Conservation (phyloP, 2,113 vertebrate genomes). For the Chionomys nivalis region DNA sequence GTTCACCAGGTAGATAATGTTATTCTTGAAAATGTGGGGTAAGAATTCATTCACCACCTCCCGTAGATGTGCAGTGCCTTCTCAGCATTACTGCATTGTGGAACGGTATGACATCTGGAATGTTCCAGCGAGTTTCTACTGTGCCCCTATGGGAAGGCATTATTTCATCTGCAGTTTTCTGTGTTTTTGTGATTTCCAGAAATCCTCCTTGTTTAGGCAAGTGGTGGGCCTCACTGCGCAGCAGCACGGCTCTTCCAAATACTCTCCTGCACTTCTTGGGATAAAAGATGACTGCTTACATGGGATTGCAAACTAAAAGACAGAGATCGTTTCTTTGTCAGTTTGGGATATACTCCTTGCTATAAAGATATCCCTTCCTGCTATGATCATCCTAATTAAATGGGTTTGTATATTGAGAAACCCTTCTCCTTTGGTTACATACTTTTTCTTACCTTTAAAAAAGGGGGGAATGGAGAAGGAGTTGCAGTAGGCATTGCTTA, state of each 20-base stretch:
- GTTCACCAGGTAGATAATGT: background rate
- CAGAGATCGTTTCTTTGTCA: background rate
- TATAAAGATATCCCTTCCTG: background rate
- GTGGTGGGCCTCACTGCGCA: too few species aligned
- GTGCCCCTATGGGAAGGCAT: too few species aligned
- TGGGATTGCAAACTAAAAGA: background rate
- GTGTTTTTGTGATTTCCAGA: background rate
- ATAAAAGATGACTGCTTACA: background rate
- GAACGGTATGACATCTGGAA: background rate
- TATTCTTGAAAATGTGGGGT: too few species aligned
- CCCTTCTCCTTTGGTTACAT: background rate
- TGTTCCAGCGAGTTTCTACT: background rate
- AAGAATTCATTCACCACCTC: background rate
- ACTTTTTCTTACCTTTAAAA: background rate
- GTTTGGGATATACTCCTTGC: background rate
- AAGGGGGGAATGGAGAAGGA: background rate
- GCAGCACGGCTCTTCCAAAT: background rate
- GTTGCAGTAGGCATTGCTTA: background rate
- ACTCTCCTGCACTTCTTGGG: background rate
- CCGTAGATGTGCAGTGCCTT: accelerated
- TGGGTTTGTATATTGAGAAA: background rate
- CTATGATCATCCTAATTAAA: background rate
- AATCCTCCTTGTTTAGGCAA: background rate
- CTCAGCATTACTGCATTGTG: accelerated
- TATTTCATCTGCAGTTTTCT: background rate